A percentile compares a stretch with the other conserved stretches of the same genome.
phyloP scores from a whole-genome alignment of 2,888 invertebrate genomes.

The Physocephala rufipes region DNA sequence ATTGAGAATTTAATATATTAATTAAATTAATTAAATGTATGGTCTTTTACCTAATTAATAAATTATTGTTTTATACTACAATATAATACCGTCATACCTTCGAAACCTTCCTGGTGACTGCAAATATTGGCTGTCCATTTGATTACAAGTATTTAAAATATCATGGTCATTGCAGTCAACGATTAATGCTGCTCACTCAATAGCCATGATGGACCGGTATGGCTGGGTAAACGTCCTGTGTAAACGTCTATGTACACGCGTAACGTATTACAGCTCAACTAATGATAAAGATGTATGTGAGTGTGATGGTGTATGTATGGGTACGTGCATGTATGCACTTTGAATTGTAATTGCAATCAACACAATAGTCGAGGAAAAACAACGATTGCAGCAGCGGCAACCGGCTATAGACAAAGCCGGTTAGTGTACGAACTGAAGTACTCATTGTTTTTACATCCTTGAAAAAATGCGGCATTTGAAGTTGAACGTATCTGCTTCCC shows the following conservation, averaged over 20 bases:
- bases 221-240: neutral
- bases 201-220: neutral
- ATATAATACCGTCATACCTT: no score
- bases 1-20: no score
- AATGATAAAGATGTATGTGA: neutral
- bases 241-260: neutral
- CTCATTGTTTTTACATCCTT: neutral
- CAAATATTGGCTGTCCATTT: neutral
- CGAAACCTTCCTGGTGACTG: neutral
- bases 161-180: constrained; percentile 16
- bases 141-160: neutral
- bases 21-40: no score
- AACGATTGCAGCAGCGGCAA: constrained; percentile 1
- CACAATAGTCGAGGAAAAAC: neutral
- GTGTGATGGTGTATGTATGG: no score
- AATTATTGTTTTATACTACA: no score
- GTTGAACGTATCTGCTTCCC: neutral
- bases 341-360: no score
- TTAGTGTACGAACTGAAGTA: neutral
- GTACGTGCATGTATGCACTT: no score
- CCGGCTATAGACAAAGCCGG: constrained; percentile 5
- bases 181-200: neutral
- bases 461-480: constrained; percentile 3
- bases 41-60: no score
- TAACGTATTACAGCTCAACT: neutral